phyloP scores from a whole-genome alignment of 2,113 vertebrate genomes.

The Hypocryptadius cinnamomeus region DNA sequence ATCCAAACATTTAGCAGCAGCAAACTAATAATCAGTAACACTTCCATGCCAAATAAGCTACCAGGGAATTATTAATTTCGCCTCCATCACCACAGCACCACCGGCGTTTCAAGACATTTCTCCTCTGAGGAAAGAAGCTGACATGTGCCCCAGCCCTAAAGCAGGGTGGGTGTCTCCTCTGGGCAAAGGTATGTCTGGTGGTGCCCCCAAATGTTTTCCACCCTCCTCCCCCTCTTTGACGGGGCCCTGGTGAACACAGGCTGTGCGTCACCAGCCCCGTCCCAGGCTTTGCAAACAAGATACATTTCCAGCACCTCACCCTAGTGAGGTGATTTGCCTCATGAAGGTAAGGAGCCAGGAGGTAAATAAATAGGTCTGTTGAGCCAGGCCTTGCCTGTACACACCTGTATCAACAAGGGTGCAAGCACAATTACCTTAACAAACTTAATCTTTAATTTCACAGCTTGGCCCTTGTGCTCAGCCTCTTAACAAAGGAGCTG shows the following conservation, averaged over 20 bases:
- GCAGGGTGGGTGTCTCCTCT: neutral
- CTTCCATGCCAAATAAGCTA: slow-evolving; percentile 19
- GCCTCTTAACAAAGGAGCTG: slow-evolving; percentile 74
- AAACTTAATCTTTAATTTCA: slow-evolving; percentile 83
- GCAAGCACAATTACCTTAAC: slow-evolving; percentile 74
- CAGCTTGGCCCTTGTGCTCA: slow-evolving; percentile 73
- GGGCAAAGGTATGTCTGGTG: neutral
- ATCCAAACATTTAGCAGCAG: slow-evolving; percentile 8
- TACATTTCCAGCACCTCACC: neutral
- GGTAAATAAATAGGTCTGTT: slow-evolving; percentile 31
- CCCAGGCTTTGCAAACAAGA: slow-evolving; percentile 8
- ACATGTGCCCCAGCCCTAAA: neutral
- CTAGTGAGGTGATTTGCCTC: neutral
- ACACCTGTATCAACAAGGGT: slow-evolving; percentile 78
- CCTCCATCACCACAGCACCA: neutral
- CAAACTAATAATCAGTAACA: slow-evolving; percentile 44
- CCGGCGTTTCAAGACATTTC: neutral
- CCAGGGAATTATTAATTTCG: slow-evolving; percentile 15
- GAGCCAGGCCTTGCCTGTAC: slow-evolving; percentile 22
- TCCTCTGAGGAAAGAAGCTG: neutral
- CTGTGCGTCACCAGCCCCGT: neutral
- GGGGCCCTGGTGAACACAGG: neutral
- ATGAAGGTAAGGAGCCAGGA: neutral
- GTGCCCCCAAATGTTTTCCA: neutral
- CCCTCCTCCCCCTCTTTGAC: neutral